These are phyloP conservation scores for Portevinia maculata DNA, from an alignment of 2,888 invertebrate species.

Conservation along the genomic window DNA sequence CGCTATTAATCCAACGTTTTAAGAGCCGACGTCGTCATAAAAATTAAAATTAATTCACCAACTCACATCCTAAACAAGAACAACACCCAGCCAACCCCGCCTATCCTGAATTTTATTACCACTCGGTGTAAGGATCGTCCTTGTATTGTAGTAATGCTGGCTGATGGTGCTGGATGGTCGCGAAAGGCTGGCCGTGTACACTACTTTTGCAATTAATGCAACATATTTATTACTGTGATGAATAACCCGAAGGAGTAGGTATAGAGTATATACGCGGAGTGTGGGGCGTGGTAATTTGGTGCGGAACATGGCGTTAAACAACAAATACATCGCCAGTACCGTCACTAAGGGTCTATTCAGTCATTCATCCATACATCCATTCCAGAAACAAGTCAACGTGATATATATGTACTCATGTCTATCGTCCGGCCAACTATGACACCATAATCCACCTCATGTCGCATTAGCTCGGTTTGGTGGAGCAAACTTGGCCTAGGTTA, in stretches of 20 bases:
- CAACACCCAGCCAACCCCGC: neutral
- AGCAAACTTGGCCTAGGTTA: slow-evolving; percentile 56
- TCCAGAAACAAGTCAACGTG: slow-evolving; percentile 22
- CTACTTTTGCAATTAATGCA: slow-evolving; percentile 73
- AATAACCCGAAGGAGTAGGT: slow-evolving; percentile 58
- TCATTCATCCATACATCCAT: slow-evolving; percentile 36
- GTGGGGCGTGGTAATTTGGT: slow-evolving; percentile 61
- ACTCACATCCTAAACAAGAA: slow-evolving; percentile 67
- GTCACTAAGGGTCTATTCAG: slow-evolving; percentile 50
- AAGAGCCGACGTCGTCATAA: slow-evolving; percentile 67
- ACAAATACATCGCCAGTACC: slow-evolving; percentile 17
- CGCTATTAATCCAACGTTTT: slow-evolving; percentile 52
- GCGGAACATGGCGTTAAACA: slow-evolving; percentile 64
- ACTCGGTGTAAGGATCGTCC: slow-evolving; percentile 46
- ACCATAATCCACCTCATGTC: slow-evolving; percentile 71
- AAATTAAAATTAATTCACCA: slow-evolving; percentile 72
- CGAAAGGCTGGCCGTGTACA: slow-evolving; percentile 37
- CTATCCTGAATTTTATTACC: slow-evolving; percentile 58
- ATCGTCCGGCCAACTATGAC: slow-evolving; percentile 65
- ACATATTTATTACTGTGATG: slow-evolving; percentile 73
- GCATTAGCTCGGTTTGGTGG: slow-evolving; percentile 47
- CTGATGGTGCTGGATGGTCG: slow-evolving; percentile 17
- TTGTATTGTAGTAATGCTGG: slow-evolving; percentile 2
- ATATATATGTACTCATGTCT: slow-evolving; percentile 30
- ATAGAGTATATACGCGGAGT: neutral